Conservation (phyloP, 2,888 invertebrate genomes). For the Hemaris fuciformis region DNA sequence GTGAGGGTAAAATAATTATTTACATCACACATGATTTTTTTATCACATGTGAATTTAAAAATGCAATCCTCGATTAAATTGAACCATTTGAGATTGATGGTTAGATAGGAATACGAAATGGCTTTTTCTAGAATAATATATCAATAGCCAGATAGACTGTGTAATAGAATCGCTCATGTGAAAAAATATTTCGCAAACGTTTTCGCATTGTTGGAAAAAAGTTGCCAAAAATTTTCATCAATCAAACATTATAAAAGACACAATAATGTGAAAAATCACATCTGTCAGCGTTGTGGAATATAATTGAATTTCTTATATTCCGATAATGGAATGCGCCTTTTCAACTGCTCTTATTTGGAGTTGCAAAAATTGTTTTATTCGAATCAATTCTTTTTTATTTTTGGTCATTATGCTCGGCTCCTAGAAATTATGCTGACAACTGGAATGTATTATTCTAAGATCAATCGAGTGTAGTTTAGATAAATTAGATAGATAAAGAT, state of each 20-base stretch:
- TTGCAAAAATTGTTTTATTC: neutral
- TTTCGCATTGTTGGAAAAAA: slow-evolving; percentile 16
- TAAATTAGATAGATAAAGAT: too few relatives aligned
- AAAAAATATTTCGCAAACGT: neutral
- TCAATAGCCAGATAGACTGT: neutral
- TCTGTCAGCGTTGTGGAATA: slow-evolving; percentile 30
- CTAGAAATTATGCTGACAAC: neutral
- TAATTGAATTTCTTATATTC: slow-evolving; percentile 29
- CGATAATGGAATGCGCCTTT: neutral
- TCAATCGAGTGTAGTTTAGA: neutral
- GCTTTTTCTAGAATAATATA: neutral
- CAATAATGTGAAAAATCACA: slow-evolving; percentile 24
- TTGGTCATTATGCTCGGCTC: neutral
- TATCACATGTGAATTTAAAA: too few relatives aligned
- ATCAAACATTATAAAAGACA: slow-evolving; percentile 18
- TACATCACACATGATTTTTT: too few relatives aligned
- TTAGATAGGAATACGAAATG: neutral
- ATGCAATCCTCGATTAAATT: too few relatives aligned
- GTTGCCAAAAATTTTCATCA: slow-evolving; percentile 22
- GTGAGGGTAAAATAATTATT: too few relatives aligned
- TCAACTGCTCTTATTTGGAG: neutral
- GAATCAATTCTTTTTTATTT: neutral
- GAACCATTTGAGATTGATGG: neutral
- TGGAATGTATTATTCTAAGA: neutral
- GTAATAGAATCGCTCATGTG: neutral